Evolutionary conservation across 1,140 invertebrate genomes (phyloP).

Genomic region (Parapsyche elsis): DNA sequence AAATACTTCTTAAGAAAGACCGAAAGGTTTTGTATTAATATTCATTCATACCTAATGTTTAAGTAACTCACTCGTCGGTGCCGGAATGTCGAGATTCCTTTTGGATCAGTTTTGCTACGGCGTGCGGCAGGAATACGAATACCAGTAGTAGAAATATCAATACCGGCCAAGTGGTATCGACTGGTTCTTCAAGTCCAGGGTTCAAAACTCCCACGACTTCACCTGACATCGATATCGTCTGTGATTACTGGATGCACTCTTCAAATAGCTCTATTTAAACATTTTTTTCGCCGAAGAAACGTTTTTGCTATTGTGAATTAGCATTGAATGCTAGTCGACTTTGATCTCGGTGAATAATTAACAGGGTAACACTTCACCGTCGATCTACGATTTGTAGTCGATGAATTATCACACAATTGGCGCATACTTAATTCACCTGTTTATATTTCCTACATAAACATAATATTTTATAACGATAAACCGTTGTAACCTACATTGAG

Average conservation of each 20-base stretch:
- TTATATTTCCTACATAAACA: no score
- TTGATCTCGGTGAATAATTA: slow-evolving; percentile 41
- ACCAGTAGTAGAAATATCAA: slow-evolving; percentile 44
- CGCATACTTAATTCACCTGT: no score
- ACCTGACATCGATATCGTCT: not conserved
- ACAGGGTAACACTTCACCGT: not conserved
- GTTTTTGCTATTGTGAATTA: slow-evolving; percentile 22
- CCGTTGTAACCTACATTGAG: no score
- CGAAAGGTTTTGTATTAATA: no score
- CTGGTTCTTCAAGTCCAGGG: not conserved
- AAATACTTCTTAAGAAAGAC: no score
- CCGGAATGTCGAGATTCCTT: not conserved
- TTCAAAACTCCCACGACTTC: not conserved
- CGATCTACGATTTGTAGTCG: not conserved
- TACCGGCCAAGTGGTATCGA: slow-evolving; percentile 39
- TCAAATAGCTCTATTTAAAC: not conserved
- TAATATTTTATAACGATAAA: no score
- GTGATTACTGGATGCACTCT: not conserved
- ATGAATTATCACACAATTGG: slow-evolving; percentile 19
- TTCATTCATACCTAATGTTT: no score
- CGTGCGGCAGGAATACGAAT: slow-evolving; percentile 48
- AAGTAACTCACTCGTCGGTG: no score
- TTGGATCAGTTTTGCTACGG: slow-evolving; percentile 38
- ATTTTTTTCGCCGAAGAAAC: not conserved
- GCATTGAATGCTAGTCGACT: slow-evolving; percentile 49